phyloP scores from a whole-genome alignment of 2,888 invertebrate species.

The Pseudeuparius sepicola region DNA sequence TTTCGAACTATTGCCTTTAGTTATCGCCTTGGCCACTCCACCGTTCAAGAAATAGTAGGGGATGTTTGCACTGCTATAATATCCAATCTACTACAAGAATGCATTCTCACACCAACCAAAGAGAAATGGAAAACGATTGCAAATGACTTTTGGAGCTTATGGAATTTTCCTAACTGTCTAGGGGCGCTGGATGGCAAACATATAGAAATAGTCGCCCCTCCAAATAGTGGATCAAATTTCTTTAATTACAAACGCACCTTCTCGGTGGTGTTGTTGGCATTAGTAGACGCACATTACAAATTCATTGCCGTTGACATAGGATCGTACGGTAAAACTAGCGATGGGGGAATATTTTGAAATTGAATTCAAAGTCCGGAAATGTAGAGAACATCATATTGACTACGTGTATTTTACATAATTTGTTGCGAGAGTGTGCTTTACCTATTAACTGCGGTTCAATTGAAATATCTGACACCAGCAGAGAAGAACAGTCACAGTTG shows the following conservation, averaged over 20 bases:
- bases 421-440: conserved; percentile 1
- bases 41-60: conserved; percentile 20
- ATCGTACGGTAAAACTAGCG: conserved; percentile 6
- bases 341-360: conserved; percentile 6
- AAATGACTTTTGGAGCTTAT: conserved; percentile 10
- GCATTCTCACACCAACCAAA: conserved; percentile 8
- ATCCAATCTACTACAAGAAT: conserved; percentile 7
- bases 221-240: conserved; percentile 5
- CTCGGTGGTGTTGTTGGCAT: conserved; percentile 14
- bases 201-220: conserved; percentile 8
- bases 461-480: conserved; percentile 3
- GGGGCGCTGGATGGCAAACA: conserved; percentile 9
- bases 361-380: too few relatives aligned
- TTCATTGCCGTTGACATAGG: conserved; percentile 23
- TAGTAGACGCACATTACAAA: conserved; percentile 27
- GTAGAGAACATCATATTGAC: conserved; percentile 2
- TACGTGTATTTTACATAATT: conserved; percentile 3
- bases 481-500: conserved; percentile 7
- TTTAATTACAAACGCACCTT: conserved; percentile 7
- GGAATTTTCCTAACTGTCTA: conserved; percentile 11
- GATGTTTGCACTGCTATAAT: conserved; percentile 12
- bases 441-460: conserved; percentile 3
- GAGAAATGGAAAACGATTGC: conserved; percentile 8
- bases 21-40: conserved; percentile 22
- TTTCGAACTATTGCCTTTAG: conserved; percentile 23